A percentile compares a stretch with the other conserved stretches of the same genome.
Evolutionary conservation across 2,888 invertebrate genomes (phyloP).

Genomic region (Pteria penguin): DNA sequence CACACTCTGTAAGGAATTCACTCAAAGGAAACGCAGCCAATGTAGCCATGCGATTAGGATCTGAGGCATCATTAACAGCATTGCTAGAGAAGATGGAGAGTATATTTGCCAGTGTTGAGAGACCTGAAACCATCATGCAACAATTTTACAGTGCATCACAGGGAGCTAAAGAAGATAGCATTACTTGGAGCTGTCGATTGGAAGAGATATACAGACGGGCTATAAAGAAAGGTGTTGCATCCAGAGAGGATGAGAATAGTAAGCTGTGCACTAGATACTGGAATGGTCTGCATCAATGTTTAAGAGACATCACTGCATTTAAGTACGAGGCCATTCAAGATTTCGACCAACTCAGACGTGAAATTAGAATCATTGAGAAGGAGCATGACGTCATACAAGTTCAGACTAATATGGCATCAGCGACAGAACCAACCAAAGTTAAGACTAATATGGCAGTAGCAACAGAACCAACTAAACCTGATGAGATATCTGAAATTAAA

Average conservation of each 20-base stretch:
- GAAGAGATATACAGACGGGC: not conserved
- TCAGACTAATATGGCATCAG: not conserved
- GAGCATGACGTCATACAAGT: not conserved
- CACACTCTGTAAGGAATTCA: not conserved
- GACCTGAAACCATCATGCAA: not conserved
- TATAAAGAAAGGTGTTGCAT: not conserved
- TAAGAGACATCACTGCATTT: not conserved
- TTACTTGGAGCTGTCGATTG: not conserved
- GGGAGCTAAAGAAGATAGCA: not conserved
- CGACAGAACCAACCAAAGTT: too few relatives aligned
- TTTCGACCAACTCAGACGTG: not conserved
- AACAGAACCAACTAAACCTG: not conserved
- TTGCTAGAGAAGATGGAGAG: not conserved
- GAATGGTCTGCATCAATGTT: not conserved
- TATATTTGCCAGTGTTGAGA: not conserved
- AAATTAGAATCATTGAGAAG: conserved; percentile 10
- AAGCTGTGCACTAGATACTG: not conserved
- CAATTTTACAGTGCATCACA: conserved; percentile 4
- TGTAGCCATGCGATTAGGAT: conserved; percentile 4
- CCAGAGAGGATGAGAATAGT: not conserved
- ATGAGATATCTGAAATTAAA: not conserved
- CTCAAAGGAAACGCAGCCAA: not conserved
- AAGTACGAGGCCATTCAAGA: not conserved
- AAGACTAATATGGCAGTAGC: too few relatives aligned
- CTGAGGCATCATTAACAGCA: not conserved